Evolutionary conservation across 2,113 vertebrate genomes (phyloP).

Genomic region (Chamaea fasciata): DNA sequence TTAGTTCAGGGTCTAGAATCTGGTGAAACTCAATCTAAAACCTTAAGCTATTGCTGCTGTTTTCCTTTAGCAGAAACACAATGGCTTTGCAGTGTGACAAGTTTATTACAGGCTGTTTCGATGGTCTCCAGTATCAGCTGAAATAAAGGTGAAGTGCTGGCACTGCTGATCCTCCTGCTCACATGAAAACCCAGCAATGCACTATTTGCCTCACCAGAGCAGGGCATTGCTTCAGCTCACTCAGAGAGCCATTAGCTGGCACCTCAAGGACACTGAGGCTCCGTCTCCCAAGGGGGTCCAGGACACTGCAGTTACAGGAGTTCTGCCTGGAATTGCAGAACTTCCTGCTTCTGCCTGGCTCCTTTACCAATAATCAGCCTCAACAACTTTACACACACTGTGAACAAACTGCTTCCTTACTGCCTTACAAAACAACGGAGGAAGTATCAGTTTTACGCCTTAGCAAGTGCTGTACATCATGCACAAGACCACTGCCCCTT

Average conservation of each 20-base stretch:
- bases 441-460: neutral
- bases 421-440: neutral
- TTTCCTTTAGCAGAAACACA: neutral
- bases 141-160: neutral
- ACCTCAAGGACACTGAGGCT: neutral
- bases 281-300: neutral
- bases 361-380: neutral
- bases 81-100: neutral
- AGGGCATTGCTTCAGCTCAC: neutral
- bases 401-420: neutral
- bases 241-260: neutral
- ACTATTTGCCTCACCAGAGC: neutral
- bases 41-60: neutral
- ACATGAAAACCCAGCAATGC: neutral
- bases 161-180: neutral
- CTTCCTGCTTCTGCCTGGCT: neutral
- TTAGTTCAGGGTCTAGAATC: neutral
- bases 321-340: neutral
- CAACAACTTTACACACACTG: neutral
- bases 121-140: neutral
- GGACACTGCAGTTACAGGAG: neutral
- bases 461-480: neutral
- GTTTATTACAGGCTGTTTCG: neutral
- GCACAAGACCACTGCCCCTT: neutral
- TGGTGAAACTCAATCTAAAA: neutral